Conservation (phyloP, 2,113 vertebrate species). For the Cyprinodon variegatus region DNA sequence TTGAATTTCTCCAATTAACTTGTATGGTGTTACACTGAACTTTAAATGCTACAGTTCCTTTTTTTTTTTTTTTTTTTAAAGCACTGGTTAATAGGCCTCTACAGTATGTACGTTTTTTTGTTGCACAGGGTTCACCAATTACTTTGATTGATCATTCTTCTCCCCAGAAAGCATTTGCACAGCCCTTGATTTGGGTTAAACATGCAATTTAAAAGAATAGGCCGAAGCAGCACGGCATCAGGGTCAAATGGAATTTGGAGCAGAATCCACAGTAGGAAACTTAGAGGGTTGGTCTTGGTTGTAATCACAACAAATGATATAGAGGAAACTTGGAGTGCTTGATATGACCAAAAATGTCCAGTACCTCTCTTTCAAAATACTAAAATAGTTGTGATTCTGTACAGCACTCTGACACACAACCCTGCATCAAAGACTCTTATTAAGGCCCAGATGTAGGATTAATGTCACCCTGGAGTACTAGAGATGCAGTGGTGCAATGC, state of each 20-base stretch:
- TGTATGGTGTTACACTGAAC: not conserved
- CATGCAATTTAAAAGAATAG: not conserved
- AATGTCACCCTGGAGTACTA: slow-evolving; percentile 21
- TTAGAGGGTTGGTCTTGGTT: not conserved
- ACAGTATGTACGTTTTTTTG: not conserved
- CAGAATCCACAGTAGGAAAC: not conserved
- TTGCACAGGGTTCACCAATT: not conserved
- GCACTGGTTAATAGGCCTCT: not conserved
- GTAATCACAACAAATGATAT: not conserved
- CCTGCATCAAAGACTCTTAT: not conserved
- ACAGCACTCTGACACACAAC: not conserved
- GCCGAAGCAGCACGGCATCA: not conserved
- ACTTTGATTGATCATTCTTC: not conserved
- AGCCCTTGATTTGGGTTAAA: not conserved
- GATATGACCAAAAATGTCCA: not conserved
- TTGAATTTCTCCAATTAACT: not conserved
- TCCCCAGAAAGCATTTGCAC: not conserved
- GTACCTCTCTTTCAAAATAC: not conserved
- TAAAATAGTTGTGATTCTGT: not conserved
- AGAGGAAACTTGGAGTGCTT: not conserved
- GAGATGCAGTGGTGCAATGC: slow-evolving; percentile 18
- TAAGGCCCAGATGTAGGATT: slow-evolving; percentile 4
- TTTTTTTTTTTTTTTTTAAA: not conserved
- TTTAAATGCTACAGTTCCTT: not conserved
- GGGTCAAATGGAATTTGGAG: not conserved